Percentiles rank a stretch among this genome's conserved stretches.
phyloP scores from a whole-genome alignment of 2,113 vertebrate species.

The Psittacara wagleri region DNA sequence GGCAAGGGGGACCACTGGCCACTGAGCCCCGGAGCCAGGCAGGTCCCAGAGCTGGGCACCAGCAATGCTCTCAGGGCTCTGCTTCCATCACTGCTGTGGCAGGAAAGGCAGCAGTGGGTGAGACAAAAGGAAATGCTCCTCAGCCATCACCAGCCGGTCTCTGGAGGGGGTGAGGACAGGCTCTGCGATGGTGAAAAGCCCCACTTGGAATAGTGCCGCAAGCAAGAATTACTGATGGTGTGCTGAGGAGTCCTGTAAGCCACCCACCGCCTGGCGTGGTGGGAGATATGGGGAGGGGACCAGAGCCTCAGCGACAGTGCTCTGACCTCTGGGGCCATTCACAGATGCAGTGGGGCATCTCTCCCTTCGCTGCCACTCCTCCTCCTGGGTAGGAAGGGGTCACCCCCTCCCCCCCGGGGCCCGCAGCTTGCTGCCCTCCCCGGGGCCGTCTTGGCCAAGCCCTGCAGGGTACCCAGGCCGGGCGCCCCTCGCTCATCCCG shows the following conservation, averaged over 20 bases:
- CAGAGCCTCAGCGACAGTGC: accelerated
- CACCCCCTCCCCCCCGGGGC: not conserved
- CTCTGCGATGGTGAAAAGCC: accelerated
- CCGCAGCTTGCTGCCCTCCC: not conserved
- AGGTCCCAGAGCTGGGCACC: accelerated
- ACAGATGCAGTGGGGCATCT: accelerated
- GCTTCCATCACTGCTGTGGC: not conserved
- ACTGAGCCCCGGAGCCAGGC: not conserved
- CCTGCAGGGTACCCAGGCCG: not conserved
- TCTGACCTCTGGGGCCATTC: not conserved
- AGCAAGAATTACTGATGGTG: not conserved
- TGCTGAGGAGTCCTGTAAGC: accelerated
- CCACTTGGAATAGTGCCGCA: not conserved
- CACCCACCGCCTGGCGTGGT: not conserved
- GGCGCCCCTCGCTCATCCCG: not conserved
- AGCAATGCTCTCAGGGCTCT: accelerated
- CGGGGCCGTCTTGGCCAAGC: not conserved
- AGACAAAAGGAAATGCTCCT: not conserved
- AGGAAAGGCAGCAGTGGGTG: not conserved
- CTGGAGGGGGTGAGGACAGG: accelerated
- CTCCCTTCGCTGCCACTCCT: not conserved
- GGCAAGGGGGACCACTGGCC: accelerated
- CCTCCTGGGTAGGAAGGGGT: not conserved
- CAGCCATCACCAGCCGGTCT: not conserved
- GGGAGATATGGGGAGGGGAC: accelerated